Base-by-base conservation (phyloP, 2,113 vertebrate genomes). In the Setophaga petechia region DNA sequence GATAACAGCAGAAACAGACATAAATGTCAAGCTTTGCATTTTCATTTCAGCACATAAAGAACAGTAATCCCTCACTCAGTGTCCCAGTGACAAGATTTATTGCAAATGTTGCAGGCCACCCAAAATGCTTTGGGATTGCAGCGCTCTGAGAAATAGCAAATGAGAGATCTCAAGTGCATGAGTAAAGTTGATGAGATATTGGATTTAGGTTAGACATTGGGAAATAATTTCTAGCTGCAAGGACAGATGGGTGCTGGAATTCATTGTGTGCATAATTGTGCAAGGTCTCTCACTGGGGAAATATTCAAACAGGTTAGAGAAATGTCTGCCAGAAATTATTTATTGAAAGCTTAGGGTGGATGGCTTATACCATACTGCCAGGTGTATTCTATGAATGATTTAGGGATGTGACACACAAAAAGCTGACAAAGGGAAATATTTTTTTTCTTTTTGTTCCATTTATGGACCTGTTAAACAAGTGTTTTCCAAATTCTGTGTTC, bases 21-120 rank as follows among this genome's bases (percentile, higher is more conserved):
- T 69, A 97, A 90, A 89, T 92, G 90, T 84, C 76, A 93, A 84
- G 52, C 65, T 97, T 93, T 94, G 90, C 83, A 95, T 93, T 94
- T 93, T 94, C 83, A 80, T 91, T 96, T 91, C 3, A 1, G 66
- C 74, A 62, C 63, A 39, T 95, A 94, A 84, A 88, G 82, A 95
- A 90, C 62, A 62, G 89, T 43, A 94, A 85, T 96, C 84, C 63
- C 79, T 96, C 91, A 89, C 62, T 89, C 87, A 41, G 43, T 87
- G 71, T 85, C 84, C 55, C 62, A 66, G 41, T 85, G 94, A 94
- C 78, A 95, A 93, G 87, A 94, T 91, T 87, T 89, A 95, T 76
- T 87, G 65, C 43, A 39, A 16, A 25, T 63, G 73, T 75, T 90
- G 41, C 67, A 87, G 78, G 47, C 39, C 82, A 94, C 82, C 78